A percentile compares a stretch with the other conserved stretches of the same genome.
These are phyloP conservation scores for Formica exsecta DNA, from an alignment of 1,140 invertebrate genomes.

Conservation along the genomic window DNA sequence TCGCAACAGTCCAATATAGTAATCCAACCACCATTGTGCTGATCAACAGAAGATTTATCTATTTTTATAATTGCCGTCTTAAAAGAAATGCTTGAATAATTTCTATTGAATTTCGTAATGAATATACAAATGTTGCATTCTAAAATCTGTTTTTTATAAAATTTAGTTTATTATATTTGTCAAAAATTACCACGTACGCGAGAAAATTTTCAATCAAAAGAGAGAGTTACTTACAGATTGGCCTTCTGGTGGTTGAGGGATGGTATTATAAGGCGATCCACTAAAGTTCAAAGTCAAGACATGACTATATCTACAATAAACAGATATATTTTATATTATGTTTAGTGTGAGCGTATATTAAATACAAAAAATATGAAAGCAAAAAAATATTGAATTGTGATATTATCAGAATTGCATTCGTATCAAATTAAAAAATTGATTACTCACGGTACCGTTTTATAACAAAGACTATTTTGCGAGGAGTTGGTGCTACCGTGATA, in stretches of 20 bases:
- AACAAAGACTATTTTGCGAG: conserved; percentile 80
- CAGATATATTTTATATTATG: background rate
- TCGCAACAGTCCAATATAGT: conserved; percentile 84
- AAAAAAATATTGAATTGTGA: background rate
- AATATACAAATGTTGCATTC: background rate
- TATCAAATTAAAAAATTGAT: background rate
- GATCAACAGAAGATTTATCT: background rate
- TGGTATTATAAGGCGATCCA: conserved; percentile 64
- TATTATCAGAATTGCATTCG: background rate
- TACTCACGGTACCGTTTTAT: conserved; percentile 83
- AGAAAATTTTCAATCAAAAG: background rate
- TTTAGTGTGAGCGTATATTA: background rate
- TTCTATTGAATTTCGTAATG: background rate
- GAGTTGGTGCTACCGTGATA: conserved; percentile 40
- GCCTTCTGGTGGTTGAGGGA: conserved; percentile 51
- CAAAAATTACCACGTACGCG: background rate
- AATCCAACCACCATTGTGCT: conserved; percentile 72
- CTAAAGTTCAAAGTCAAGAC: conserved; percentile 62
- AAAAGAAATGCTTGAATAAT: background rate
- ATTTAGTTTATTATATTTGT: background rate
- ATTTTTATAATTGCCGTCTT: background rate
- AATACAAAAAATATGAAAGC: background rate
- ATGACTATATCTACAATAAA: conserved; percentile 67
- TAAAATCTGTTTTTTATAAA: background rate
- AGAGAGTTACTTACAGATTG: conserved; percentile 45